These are phyloP conservation scores for Tinea trinotella DNA, from an alignment of 2,888 invertebrate genomes.

Conservation along the genomic window DNA sequence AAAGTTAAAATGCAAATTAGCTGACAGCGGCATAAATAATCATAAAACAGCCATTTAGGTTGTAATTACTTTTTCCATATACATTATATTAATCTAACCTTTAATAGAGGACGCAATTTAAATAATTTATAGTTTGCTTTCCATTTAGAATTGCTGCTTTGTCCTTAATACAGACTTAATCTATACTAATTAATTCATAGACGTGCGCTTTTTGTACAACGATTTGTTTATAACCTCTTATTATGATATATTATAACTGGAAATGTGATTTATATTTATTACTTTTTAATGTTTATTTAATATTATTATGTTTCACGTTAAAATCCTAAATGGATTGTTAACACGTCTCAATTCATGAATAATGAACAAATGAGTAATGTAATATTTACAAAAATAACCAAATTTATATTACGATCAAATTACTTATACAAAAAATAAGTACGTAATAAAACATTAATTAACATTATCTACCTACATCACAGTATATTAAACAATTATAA, in stretches of 20 bases:
- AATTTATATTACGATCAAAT: too few relatives aligned
- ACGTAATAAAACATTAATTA: too few relatives aligned
- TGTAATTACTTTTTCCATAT: slow-evolving; percentile 11
- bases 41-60: slow-evolving; percentile 10
- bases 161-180: slow-evolving; percentile 7
- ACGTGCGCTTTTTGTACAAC: neutral
- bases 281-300: neutral
- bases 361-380: too few relatives aligned
- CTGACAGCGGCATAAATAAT: slow-evolving; percentile 5
- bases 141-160: slow-evolving; percentile 11
- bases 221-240: too few relatives aligned
- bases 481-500: neutral
- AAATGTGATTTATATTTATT: too few relatives aligned
- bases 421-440: too few relatives aligned
- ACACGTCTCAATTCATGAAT: too few relatives aligned
- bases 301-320: neutral
- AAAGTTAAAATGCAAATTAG: slow-evolving; percentile 11
- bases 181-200: neutral
- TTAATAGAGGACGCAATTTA: slow-evolving; percentile 18
- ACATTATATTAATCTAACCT: slow-evolving; percentile 13
- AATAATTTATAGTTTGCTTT: slow-evolving; percentile 16
- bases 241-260: too few relatives aligned
- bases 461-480: too few relatives aligned
- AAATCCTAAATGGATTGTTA: neutral
- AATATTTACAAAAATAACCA: too few relatives aligned